These are phyloP conservation scores for Thamnaconus septentrionalis DNA, from an alignment of 2,113 vertebrate genomes.

Conservation along the genomic window DNA sequence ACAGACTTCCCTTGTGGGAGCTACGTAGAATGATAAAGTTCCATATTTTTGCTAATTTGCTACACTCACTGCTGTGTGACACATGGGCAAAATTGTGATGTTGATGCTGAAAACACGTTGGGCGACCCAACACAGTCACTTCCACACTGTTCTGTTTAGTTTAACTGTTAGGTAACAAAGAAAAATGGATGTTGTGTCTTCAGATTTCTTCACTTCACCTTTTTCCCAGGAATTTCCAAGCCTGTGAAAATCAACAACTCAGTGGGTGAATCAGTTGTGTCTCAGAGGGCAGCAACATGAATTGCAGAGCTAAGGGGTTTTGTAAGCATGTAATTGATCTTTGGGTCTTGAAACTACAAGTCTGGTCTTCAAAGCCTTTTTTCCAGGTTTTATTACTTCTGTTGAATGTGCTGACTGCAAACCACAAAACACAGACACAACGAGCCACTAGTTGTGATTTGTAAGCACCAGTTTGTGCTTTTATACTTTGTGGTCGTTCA, in stretches of 20 bases:
- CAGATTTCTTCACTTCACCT: background rate
- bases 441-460: conserved; percentile 9
- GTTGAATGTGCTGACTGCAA: conserved; percentile 18
- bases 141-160: too few relatives aligned
- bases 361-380: conserved; percentile 34
- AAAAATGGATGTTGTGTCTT: background rate
- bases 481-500: background rate
- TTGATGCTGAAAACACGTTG: too few relatives aligned
- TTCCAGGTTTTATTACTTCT: conserved; percentile 9
- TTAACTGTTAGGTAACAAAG: background rate
- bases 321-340: conserved; percentile 1
- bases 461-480: background rate
- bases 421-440: background rate
- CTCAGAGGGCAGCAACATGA: conserved; percentile 3
- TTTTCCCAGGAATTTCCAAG: background rate
- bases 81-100: too few relatives aligned
- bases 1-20: too few relatives aligned
- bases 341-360: conserved; percentile 18
- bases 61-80: too few relatives aligned
- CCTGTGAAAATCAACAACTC: too few relatives aligned
- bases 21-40: too few relatives aligned
- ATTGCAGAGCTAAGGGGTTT: conserved; percentile 13
- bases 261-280: conserved; percentile 8
- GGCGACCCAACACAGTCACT: background rate
- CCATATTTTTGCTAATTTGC: too few relatives aligned